phyloP scores from a whole-genome alignment of 2,113 vertebrate species.

The Oriolus oriolus region DNA sequence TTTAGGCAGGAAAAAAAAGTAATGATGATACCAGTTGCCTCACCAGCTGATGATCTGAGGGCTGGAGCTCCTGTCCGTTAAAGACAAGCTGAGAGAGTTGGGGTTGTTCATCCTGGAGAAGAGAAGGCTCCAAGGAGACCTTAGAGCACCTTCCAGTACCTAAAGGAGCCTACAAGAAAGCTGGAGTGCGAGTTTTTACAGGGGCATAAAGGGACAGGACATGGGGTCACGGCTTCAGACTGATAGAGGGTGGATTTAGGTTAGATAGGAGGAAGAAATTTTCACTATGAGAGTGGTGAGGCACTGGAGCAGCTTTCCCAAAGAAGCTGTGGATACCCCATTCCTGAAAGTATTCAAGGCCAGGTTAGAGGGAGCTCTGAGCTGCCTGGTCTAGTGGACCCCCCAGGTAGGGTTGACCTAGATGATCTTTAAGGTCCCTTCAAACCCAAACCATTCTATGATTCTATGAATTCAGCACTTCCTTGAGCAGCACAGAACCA shows the following conservation, averaged over 20 bases:
- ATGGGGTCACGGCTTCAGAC: neutral
- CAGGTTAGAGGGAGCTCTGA: neutral
- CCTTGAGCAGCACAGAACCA: neutral
- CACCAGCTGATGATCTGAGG: neutral
- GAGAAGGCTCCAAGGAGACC: neutral
- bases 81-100: neutral
- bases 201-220: neutral
- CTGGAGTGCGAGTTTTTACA: neutral
- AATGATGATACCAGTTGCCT: neutral
- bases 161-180: no score
- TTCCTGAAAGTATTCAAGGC: neutral
- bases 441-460: accelerated
- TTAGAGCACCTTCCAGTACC: neutral
- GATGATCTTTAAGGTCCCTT: neutral
- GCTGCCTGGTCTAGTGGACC: neutral
- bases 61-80: neutral
- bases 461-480: neutral
- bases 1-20: neutral
- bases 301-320: neutral
- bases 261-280: neutral
- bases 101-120: neutral
- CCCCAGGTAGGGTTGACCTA: neutral
- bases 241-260: neutral
- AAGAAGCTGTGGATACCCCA: neutral
- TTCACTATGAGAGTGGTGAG: neutral